Conservation (phyloP, 1,140 invertebrate species). For the Diabrotica virgifera region DNA sequence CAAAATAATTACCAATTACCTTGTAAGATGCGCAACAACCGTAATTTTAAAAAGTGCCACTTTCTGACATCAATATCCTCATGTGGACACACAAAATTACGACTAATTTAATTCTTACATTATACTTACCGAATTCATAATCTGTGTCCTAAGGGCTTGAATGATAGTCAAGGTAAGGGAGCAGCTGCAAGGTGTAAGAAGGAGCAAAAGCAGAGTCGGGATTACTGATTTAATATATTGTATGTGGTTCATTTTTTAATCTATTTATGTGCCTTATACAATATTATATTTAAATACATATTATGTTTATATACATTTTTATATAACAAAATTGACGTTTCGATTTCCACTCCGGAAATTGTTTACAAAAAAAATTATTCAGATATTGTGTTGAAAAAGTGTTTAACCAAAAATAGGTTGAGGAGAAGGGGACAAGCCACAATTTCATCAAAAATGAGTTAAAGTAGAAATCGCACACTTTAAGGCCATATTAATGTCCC, state of each 20-base stretch:
- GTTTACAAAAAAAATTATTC: too few relatives aligned
- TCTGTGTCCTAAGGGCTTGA: slow-evolving; percentile 3
- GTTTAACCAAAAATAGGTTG: too few relatives aligned
- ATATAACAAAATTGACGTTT: too few relatives aligned
- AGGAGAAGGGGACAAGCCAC: too few relatives aligned
- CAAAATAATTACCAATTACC: slow-evolving; percentile 10
- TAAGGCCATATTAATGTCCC: too few relatives aligned
- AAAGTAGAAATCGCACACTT: too few relatives aligned
- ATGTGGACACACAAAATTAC: slow-evolving; percentile 12
- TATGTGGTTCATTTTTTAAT: neutral
- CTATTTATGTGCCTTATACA: too few relatives aligned
- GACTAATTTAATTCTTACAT: slow-evolving; percentile 7
- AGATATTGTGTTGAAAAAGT: too few relatives aligned
- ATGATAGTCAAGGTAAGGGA: slow-evolving; percentile 1
- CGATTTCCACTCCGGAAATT: too few relatives aligned
- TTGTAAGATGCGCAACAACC: neutral
- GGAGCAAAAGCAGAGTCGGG: neutral
- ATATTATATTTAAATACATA: too few relatives aligned
- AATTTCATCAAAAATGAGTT: too few relatives aligned
- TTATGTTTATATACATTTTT: too few relatives aligned
- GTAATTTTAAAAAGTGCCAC: slow-evolving; percentile 10
- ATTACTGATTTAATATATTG: neutral
- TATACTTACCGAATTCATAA: slow-evolving; percentile 14
- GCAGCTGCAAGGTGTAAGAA: slow-evolving; percentile 4
- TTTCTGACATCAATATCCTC: slow-evolving; percentile 8